A percentile compares a stretch with the other conserved stretches of the same genome.
Conservation (phyloP, 2,113 vertebrate genomes). For the Pholis gunnellus region DNA sequence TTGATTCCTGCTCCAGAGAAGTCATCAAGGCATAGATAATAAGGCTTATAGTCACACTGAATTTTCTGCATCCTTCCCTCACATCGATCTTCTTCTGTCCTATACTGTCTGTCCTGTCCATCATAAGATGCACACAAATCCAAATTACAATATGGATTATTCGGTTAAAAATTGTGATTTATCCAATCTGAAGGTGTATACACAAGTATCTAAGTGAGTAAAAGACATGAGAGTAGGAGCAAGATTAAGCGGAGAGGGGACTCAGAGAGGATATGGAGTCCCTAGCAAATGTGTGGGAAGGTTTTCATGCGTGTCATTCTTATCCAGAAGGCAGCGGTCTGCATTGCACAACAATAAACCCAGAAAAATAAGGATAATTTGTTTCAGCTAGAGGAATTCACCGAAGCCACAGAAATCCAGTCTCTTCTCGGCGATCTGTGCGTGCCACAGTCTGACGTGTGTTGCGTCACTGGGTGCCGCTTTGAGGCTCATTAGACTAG, state of each 20-base stretch:
- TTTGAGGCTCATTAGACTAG: slow-evolving; percentile 47
- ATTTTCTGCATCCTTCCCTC: slow-evolving; percentile 60
- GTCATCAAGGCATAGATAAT: slow-evolving; percentile 81
- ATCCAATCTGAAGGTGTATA: not conserved
- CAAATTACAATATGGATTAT: slow-evolving; percentile 23
- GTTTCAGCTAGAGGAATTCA: slow-evolving; percentile 14
- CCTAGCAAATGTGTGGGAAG: slow-evolving; percentile 28
- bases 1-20: slow-evolving; percentile 85
- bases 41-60: slow-evolving; percentile 78
- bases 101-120: slow-evolving; percentile 19
- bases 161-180: slow-evolving; percentile 1
- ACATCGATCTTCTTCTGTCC: slow-evolving; percentile 34
- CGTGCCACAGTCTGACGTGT: slow-evolving; percentile 20
- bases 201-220: not conserved
- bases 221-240: not conserved
- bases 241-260: not conserved
- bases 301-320: slow-evolving; percentile 14
- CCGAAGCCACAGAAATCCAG: not conserved
- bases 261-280: slow-evolving; percentile 8
- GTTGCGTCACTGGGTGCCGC: slow-evolving; percentile 21
- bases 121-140: slow-evolving; percentile 9
- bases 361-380: not conserved
- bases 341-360: slow-evolving; percentile 19
- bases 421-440: slow-evolving; percentile 18
- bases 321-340: slow-evolving; percentile 22